phyloP scores from a whole-genome alignment of 1,140 invertebrate species.

The Maniola jurtina region DNA sequence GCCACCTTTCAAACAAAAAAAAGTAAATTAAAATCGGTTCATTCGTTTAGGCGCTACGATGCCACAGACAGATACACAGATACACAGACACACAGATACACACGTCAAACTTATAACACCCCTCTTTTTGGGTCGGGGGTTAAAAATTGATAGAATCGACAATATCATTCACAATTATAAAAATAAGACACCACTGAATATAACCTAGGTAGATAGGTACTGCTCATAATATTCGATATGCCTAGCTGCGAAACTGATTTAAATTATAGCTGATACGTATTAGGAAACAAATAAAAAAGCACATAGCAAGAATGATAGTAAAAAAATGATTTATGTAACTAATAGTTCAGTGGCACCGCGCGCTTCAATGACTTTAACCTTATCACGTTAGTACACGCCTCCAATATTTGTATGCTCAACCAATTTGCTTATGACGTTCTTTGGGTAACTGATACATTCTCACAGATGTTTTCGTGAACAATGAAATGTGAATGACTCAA shows the following conservation, averaged over 20 bases:
- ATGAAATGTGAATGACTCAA: conserved; percentile 70
- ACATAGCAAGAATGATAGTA: background rate
- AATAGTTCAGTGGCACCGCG: conserved; percentile 52
- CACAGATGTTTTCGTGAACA: conserved; percentile 48
- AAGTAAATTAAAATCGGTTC: too few species aligned
- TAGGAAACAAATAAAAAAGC: background rate
- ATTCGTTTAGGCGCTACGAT: too few species aligned
- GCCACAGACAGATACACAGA: too few species aligned
- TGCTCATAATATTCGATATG: background rate
- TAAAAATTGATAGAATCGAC: background rate
- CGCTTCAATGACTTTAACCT: conserved; percentile 48
- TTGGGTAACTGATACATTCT: conserved; percentile 64
- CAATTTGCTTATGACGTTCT: conserved; percentile 64
- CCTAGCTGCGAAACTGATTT: background rate
- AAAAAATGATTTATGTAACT: conserved; percentile 23
- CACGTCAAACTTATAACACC: too few species aligned
- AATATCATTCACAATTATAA: background rate
- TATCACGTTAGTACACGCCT: conserved; percentile 53
- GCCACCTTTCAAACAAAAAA: too few species aligned
- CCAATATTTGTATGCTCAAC: conserved; percentile 56
- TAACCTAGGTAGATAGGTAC: too few species aligned
- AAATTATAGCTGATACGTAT: background rate
- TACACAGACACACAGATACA: too few species aligned
- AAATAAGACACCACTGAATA: background rate
- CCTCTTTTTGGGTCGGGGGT: too few species aligned